phyloP scores from a whole-genome alignment of 2,113 vertebrate species.

The Centrocercus urophasianus region DNA sequence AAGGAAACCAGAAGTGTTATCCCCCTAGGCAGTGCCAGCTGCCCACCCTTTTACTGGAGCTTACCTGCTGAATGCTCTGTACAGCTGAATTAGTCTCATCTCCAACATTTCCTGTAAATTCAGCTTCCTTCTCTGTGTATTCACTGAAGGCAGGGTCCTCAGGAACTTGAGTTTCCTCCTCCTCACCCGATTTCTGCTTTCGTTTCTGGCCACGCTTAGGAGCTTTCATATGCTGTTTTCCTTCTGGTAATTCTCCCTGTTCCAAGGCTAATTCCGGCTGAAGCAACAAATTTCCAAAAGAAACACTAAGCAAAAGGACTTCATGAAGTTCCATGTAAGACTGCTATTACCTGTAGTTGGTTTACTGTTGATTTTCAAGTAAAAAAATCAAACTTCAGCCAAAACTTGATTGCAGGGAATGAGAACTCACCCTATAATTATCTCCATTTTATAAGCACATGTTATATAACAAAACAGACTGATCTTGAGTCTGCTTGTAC shows the following conservation, averaged over 20 bases:
- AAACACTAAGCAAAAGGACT: conserved; percentile 7
- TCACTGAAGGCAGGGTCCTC: conserved; percentile 84
- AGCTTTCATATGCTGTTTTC: conserved; percentile 78
- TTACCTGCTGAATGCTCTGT: conserved; percentile 96
- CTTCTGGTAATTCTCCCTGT: conserved; percentile 81
- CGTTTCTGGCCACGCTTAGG: conserved; percentile 78
- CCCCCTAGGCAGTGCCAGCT: neutral
- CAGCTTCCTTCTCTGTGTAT: conserved; percentile 79
- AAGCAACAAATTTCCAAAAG: neutral
- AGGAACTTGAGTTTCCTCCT: conserved; percentile 80
- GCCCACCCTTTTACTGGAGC: neutral
- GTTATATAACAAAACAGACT: neutral
- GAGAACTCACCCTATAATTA: neutral
- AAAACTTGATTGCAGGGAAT: neutral
- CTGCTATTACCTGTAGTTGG: neutral
- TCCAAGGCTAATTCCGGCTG: conserved; percentile 89
- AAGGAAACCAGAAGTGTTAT: neutral
- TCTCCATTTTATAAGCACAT: neutral
- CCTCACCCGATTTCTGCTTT: conserved; percentile 82
- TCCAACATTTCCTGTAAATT: conserved; percentile 83
- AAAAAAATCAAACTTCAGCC: neutral
- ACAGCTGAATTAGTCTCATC: conserved; percentile 96
- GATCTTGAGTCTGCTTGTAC: neutral
- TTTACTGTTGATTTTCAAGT: neutral
- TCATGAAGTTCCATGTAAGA: neutral